These are phyloP conservation scores for Ichneumoninae sp. DNA, from an alignment of 2,888 invertebrate genomes.

Conservation along the genomic window DNA sequence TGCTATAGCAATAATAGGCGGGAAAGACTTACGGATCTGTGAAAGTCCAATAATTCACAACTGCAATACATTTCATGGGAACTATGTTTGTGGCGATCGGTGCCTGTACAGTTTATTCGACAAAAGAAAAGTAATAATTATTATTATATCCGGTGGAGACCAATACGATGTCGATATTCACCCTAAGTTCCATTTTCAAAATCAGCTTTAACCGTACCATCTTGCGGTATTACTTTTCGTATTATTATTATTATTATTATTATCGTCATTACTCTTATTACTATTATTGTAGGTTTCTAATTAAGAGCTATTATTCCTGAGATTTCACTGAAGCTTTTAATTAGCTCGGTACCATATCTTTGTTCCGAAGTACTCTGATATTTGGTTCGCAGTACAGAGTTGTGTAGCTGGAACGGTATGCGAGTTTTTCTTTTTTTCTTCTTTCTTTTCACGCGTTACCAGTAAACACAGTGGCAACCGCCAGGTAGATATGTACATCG, in stretches of 20 bases:
- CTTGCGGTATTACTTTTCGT: not conserved
- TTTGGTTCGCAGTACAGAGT: conserved; percentile 5
- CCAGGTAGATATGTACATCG: conserved; percentile 11
- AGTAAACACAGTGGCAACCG: conserved; percentile 8
- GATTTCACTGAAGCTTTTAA: not conserved
- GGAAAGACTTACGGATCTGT: not conserved
- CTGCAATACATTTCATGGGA: not conserved
- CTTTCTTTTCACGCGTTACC: not conserved
- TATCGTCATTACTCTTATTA: not conserved
- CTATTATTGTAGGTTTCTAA: not conserved
- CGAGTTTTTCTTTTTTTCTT: not conserved
- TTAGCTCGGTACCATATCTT: not conserved
- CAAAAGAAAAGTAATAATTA: not conserved
- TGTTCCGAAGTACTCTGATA: conserved; percentile 7
- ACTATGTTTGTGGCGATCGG: not conserved
- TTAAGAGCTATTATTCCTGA: not conserved
- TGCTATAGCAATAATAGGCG: not conserved
- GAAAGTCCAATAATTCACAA: not conserved
- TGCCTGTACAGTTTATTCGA: not conserved
- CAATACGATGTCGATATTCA: not conserved
- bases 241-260: not conserved
- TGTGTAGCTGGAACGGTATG: conserved; percentile 1
- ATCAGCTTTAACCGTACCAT: not conserved
- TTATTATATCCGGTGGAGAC: not conserved
- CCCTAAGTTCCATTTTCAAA: not conserved